These are phyloP conservation scores for Idaea dimidiata DNA, from an alignment of 2,888 invertebrate genomes.

Conservation along the genomic window DNA sequence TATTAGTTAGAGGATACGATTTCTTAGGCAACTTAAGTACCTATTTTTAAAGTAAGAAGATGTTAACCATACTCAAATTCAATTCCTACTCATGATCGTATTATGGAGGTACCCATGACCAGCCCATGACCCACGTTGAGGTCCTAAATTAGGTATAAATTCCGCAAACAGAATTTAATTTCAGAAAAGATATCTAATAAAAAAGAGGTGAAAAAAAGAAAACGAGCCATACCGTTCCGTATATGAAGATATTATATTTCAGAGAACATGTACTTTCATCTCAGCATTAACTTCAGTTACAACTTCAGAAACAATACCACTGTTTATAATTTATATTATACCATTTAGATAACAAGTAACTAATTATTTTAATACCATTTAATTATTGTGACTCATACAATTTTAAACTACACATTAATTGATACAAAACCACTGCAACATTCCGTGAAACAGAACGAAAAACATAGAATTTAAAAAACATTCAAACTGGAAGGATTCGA, in stretches of 20 bases:
- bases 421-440: conserved; percentile 68
- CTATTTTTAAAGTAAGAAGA: too few species aligned
- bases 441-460: conserved; percentile 35
- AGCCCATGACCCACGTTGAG: too few species aligned
- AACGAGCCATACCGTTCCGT: conserved; percentile 58
- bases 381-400: conserved; percentile 75
- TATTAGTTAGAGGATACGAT: too few species aligned
- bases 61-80: too few species aligned
- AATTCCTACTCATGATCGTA: too few species aligned
- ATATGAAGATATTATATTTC: conserved; percentile 81
- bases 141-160: too few species aligned
- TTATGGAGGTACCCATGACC: too few species aligned
- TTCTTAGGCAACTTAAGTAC: too few species aligned
- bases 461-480: conserved; percentile 25
- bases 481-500: conserved; percentile 39
- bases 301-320: conserved; percentile 75
- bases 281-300: conserved; percentile 74
- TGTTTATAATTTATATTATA: conserved; percentile 55
- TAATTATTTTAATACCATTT: conserved; percentile 68
- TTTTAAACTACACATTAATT: conserved; percentile 64
- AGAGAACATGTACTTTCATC: conserved; percentile 77
- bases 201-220: conserved; percentile 29
- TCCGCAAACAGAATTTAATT: too few species aligned
- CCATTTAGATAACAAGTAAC: conserved; percentile 76
- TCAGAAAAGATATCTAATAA: neutral